Conservation (phyloP, 1,140 invertebrate species). For the Scaptomyza montana region DNA sequence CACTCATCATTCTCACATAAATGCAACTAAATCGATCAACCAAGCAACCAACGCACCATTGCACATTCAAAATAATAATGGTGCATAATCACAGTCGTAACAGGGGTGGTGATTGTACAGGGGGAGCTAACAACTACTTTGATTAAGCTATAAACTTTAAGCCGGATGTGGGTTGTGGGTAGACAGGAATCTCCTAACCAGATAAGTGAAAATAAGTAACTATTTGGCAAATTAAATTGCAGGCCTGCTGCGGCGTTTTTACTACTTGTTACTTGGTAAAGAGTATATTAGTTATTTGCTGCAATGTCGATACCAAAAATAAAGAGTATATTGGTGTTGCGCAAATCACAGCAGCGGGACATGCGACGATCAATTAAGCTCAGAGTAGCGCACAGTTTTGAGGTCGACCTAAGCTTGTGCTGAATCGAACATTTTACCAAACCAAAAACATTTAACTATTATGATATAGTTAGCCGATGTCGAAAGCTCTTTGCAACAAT, state of each 20-base stretch:
- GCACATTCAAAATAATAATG: constrained; percentile 25
- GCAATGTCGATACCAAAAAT: no score
- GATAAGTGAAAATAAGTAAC: constrained; percentile 21
- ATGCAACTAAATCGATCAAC: constrained; percentile 65
- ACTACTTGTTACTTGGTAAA: no score
- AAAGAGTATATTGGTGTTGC: no score
- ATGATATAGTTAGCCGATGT: no score
- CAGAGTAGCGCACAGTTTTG: constrained; percentile 41
- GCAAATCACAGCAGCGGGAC: constrained; percentile 74
- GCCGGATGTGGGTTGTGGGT: background rate
- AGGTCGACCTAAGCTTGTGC: constrained; percentile 37
- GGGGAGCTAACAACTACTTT: constrained; percentile 59
- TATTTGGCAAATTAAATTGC: constrained; percentile 41
- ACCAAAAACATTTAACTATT: no score
- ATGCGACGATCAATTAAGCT: constrained; percentile 71
- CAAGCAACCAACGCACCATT: background rate
- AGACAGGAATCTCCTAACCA: background rate
- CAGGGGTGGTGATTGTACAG: background rate
- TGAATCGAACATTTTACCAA: constrained; percentile 46
- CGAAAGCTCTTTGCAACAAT: no score
- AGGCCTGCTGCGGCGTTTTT: background rate
- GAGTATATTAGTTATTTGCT: no score
- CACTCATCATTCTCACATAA: constrained; percentile 72
- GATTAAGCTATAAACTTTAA: constrained; percentile 60
- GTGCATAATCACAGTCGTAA: constrained; percentile 18